These are phyloP conservation scores for Drosophila murphyi DNA, from an alignment of 1,140 invertebrate genomes.

Conservation along the genomic window DNA sequence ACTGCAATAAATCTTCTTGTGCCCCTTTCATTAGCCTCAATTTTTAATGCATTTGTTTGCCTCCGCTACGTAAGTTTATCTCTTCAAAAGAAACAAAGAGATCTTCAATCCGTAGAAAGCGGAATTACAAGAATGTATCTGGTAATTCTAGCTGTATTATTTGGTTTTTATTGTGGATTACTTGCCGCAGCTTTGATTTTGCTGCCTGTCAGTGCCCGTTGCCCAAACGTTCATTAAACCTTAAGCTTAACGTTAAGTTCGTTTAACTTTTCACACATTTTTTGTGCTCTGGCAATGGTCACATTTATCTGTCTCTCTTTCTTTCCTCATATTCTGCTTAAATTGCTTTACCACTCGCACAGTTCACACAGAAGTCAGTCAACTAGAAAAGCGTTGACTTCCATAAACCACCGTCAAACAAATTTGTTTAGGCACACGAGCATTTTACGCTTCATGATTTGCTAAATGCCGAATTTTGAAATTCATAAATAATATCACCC, in stretches of 20 bases:
- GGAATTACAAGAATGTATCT: constrained; percentile 21
- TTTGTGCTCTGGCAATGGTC: constrained; percentile 4
- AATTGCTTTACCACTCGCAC: neutral
- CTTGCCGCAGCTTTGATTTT: constrained; percentile 11
- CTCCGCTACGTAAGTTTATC: constrained; percentile 51
- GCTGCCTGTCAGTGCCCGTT: constrained; percentile 33
- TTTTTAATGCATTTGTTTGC: constrained; percentile 46
- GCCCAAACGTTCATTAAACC: constrained; percentile 39
- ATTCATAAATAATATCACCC: constrained; percentile 67
- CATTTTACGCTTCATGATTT: constrained; percentile 72
- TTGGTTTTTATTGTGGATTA: constrained; percentile 25
- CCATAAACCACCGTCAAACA: constrained; percentile 54
- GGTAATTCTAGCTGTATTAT: constrained; percentile 45
- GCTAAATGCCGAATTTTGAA: constrained; percentile 53
- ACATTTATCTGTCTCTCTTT: neutral
- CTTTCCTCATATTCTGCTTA: neutral
- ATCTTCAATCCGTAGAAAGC: constrained; percentile 65
- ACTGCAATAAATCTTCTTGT: constrained; percentile 72
- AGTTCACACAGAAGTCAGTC: constrained; percentile 69
- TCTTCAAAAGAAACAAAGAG: constrained; percentile 38
- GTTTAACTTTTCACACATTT: constrained; percentile 41
- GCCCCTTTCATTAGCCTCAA: constrained; percentile 71
- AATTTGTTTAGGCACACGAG: constrained; percentile 59
- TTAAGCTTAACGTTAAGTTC: constrained; percentile 34
- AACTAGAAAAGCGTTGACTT: constrained; percentile 69